Evolutionary conservation across 2,113 vertebrate genomes (phyloP).

Genomic region (Bujurquina vittata): DNA sequence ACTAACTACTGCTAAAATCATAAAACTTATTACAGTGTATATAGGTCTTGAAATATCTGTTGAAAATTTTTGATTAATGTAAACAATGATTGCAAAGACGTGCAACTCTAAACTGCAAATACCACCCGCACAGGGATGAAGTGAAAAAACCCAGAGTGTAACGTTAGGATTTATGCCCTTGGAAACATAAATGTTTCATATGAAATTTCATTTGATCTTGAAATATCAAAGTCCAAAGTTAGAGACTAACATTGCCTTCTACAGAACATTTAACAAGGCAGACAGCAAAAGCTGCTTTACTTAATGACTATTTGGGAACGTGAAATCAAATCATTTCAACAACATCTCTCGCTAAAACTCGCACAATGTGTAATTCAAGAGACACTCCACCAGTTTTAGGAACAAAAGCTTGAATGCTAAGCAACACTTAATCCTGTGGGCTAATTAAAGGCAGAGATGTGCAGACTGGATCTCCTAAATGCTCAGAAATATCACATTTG

Average conservation of each 20-base stretch:
- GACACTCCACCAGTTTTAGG: constrained; percentile 16
- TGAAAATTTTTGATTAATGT: neutral
- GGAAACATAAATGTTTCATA: neutral
- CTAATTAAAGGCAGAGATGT: constrained; percentile 43
- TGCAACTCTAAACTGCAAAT: constrained; percentile 5
- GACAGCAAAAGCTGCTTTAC: neutral
- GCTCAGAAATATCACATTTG: constrained; percentile 42
- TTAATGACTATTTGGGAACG: neutral
- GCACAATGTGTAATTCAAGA: constrained; percentile 33
- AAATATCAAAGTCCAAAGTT: neutral
- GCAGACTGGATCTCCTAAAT: constrained; percentile 34
- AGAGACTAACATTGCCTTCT: fast-evolving
- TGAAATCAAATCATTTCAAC: constrained; percentile 10
- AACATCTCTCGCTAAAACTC: neutral
- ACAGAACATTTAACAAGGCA: neutral
- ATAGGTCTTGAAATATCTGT: neutral
- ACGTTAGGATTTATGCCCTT: neutral
- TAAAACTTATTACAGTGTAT: neutral
- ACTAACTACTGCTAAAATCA: neutral
- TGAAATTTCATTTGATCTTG: neutral
- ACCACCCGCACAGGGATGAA: neutral
- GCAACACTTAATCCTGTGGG: constrained; percentile 29
- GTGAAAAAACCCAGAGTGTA: neutral
- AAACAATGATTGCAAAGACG: neutral
- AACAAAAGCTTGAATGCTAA: constrained; percentile 21